phyloP scores from a whole-genome alignment of 2,888 invertebrate species.

The Macrophya alboannulata region DNA sequence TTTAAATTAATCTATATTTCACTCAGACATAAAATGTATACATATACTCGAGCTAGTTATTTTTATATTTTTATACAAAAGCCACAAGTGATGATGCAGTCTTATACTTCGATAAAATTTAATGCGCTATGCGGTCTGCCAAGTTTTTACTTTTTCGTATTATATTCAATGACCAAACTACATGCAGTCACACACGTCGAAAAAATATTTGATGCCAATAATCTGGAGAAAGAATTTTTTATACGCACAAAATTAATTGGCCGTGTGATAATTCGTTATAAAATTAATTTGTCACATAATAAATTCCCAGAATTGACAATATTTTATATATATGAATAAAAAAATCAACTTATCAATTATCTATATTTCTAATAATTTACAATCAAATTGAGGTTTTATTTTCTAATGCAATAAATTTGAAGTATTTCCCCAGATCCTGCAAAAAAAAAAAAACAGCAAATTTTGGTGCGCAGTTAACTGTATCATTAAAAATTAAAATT shows the following conservation, averaged over 20 bases:
- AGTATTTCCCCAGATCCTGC: neutral
- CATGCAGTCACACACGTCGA: neutral
- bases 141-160: neutral
- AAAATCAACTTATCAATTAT: neutral
- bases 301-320: neutral
- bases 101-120: conserved; percentile 21
- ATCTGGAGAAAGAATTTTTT: neutral
- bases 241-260: neutral
- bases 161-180: conserved; percentile 15
- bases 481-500: neutral
- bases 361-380: neutral
- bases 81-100: conserved; percentile 24
- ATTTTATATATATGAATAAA: neutral
- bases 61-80: neutral
- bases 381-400: neutral
- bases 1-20: neutral
- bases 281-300: neutral
- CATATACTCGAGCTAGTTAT: neutral
- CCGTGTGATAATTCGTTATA: neutral
- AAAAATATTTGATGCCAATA: neutral
- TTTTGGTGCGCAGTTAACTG: neutral
- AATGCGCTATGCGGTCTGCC: conserved; percentile 1
- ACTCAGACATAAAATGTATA: neutral
- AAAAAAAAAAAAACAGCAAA: neutral
- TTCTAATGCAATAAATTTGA: neutral